Evolutionary conservation across 2,797 vertebrate species (phyloP), one percentile per base, ranked within the genome.

Genomic region (Lepus townsendii): DNA sequence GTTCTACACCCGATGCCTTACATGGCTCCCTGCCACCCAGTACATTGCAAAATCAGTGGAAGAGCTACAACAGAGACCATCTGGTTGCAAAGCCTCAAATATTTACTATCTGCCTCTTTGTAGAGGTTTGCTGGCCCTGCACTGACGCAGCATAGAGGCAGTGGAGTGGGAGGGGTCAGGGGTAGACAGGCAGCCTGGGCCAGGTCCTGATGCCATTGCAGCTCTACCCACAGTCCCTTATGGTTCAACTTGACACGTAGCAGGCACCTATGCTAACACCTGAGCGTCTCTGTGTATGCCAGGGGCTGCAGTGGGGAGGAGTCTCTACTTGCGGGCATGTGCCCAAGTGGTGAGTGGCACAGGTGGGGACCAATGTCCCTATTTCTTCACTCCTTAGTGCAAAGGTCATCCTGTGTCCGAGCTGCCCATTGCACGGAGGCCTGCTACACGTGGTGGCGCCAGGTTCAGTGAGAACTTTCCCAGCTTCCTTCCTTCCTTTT

Each of bases 1-100:
- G 6, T 68, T 50, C 35, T 38, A n/a, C 16, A 11, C 32, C 17
- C 11, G 24, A 35, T 4, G 1, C 26, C 13, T 52, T 38, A 14
- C 1, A 62, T 0, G 2, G 10, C 3, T 38, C 12, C 75, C 5
- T 6, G 30, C 4, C 14, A 17, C n/a, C 22, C 5, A 20, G 5
- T 24, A 10, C 12, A 22, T 17, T 14, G 0, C 1, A 57, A 9
- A 4, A 47, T 12, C 38, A 84, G 50, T 1, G 27, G 19, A 89
- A n/a, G 60, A 60, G 5, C 19, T 22, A 22, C 10, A 52, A 10
- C 26, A 27, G 42, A 93, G 50, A 22, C 2, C n/a, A 11, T 62
- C 26, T 26, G 52, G 62, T 38, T 26, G 30, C 63, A 30, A 2
- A 77, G 47, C 42, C 27, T 63, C 7, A 35, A 32, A n/a, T 16